A percentile compares a stretch with the other conserved stretches of the same genome.
Conservation (phyloP, 2,113 vertebrate genomes). For the Xiphias gladius region DNA sequence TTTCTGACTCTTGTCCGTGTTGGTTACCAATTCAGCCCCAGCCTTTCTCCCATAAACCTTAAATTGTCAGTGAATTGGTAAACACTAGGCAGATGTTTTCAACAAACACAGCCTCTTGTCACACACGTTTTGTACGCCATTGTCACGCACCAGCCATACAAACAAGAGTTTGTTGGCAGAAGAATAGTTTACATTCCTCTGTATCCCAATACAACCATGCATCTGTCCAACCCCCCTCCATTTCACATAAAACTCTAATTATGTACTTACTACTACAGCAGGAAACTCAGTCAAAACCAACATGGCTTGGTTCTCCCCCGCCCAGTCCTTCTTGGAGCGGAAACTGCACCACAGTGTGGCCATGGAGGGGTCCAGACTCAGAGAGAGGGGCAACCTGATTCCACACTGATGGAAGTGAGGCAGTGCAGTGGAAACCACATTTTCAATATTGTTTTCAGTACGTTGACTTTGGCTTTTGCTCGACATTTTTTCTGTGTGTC, state of each 20-base stretch:
- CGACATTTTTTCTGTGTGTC: slow-evolving; percentile 6
- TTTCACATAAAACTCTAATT: slow-evolving; percentile 78
- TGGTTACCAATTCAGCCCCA: neutral
- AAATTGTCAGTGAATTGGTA: slow-evolving; percentile 21
- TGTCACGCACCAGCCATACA: slow-evolving; percentile 33
- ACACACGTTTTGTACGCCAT: slow-evolving; percentile 16
- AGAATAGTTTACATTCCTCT: slow-evolving; percentile 75
- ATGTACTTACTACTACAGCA: slow-evolving; percentile 79
- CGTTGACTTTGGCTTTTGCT: slow-evolving; percentile 31
- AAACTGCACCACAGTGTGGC: slow-evolving; percentile 89
- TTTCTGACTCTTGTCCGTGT: slow-evolving; percentile 16
- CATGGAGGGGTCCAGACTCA: slow-evolving; percentile 68
- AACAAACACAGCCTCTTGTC: slow-evolving; percentile 21
- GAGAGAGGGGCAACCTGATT: slow-evolving; percentile 20
- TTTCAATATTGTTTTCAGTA: slow-evolving; percentile 23
- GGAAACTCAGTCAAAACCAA: slow-evolving; percentile 88
- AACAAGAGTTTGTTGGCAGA: slow-evolving; percentile 63
- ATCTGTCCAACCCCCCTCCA: slow-evolving; percentile 59
- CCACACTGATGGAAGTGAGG: slow-evolving; percentile 17
- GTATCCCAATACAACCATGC: slow-evolving; percentile 49
- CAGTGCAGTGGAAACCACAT: slow-evolving; percentile 32
- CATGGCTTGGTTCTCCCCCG: slow-evolving; percentile 83
- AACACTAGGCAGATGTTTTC: slow-evolving; percentile 36
- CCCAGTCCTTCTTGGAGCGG: slow-evolving; percentile 84
- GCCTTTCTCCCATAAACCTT: slow-evolving; percentile 7